These are phyloP conservation scores for Ametastegia equiseti DNA, from an alignment of 2,888 invertebrate genomes.

Conservation along the genomic window DNA sequence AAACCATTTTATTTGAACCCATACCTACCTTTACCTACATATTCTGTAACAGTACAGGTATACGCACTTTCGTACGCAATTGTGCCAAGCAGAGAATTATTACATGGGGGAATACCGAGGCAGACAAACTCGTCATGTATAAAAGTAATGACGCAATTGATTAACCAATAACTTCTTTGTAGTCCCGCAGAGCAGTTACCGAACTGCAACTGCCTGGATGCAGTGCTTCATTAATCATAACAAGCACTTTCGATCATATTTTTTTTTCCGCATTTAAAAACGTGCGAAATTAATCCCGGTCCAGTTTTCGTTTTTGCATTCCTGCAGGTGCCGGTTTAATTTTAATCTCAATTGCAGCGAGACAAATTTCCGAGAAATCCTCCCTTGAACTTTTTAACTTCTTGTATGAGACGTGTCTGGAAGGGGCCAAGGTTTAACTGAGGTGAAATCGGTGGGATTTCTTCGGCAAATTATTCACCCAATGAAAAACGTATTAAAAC, in stretches of 20 bases:
- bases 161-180: constrained; percentile 29
- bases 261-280: not conserved
- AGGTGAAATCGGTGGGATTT: not conserved
- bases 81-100: constrained; percentile 16
- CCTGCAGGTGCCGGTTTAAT: not conserved
- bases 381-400: not conserved
- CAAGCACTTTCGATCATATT: not conserved
- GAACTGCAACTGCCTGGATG: not conserved
- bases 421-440: constrained; percentile 22
- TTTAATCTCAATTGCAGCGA: not conserved
- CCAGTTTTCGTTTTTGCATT: not conserved
- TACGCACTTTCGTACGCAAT: not conserved
- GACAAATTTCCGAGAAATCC: constrained; percentile 17
- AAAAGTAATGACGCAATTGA: constrained; percentile 28
- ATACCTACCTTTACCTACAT: not conserved
- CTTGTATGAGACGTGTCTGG: not conserved
- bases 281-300: not conserved
- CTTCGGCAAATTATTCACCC: not conserved
- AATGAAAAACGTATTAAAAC: not conserved
- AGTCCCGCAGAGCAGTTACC: constrained; percentile 13
- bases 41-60: not conserved
- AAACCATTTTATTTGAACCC: not conserved
- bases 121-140: constrained; percentile 18
- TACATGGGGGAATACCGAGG: not conserved
- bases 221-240: not conserved